Evolutionary conservation across 2,888 invertebrate genomes (phyloP), one percentile per base, ranked within the genome.

Genomic region (Drosophila crucigera): DNA sequence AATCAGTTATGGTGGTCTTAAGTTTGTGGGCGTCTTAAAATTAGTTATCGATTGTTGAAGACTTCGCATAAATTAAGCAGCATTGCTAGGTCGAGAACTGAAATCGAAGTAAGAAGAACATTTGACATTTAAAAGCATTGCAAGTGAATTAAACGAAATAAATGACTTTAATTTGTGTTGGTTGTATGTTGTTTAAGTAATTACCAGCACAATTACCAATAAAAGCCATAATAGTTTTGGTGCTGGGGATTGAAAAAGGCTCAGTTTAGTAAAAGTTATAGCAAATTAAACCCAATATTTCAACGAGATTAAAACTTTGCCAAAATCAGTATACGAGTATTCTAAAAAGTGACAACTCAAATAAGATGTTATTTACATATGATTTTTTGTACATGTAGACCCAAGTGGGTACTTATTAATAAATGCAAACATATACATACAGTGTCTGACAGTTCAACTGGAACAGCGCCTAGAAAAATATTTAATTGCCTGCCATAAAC

Each of bases 331-430:
- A 33, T 10, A n/a, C n/a, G n/a, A n/a, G n/a, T n/a, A 22, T 33
- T 22, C 22, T 22, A 16, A 22, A 33, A 4, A 22, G 1, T 9
- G 4, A 6, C 16, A 2, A n/a, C 7, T 47, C 14, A 47, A 33
- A 22, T 55, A 11, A 35, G 14, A n/a, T 53, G 19, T 28, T 25
- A 31, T 43, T 31, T 22, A 41, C 31, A 16, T n/a, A 30, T 37
- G 31, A 28, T 49, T 6, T 54, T 54, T 22, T 55, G 33, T 28
- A 55, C n/a, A 25, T 10, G 2, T 55, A 28, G 39, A 49, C 22
- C 54, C 39, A 30, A 50, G 60, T 52, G 31, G 31, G 31, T 31
- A 31, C 43, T 58, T 43, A 11, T 10, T 6, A 16, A 31, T 58
- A 58, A 31, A 31, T 43, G 22, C 16, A 25, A 5, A 16, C n/a